Evolutionary conservation across 2,888 invertebrate species (phyloP).

Genomic region (Athalia rosae): DNA sequence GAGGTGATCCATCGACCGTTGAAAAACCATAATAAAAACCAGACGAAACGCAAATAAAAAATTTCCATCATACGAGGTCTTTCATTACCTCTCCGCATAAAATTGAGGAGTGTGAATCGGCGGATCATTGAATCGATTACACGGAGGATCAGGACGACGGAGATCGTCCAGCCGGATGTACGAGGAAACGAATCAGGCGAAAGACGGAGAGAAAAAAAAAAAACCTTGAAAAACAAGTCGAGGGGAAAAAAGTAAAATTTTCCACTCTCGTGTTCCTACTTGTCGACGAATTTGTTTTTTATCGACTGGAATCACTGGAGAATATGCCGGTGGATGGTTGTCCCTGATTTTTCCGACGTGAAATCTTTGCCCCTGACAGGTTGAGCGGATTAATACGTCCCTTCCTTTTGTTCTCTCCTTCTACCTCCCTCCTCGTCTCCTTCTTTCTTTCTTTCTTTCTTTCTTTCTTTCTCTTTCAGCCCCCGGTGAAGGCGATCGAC

Average conservation of each 20-base stretch:
- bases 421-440: conserved; percentile 59
- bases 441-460: conserved; percentile 49
- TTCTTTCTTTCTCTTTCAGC: conserved; percentile 42
- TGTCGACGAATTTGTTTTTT: neutral
- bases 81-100: too few species aligned
- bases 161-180: neutral
- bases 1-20: too few species aligned
- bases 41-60: too few species aligned
- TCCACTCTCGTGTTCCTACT: neutral
- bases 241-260: neutral
- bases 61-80: too few species aligned
- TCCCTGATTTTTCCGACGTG: conserved; percentile 30
- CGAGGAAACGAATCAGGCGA: conserved; percentile 3
- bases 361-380: conserved; percentile 36
- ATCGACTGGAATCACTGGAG: neutral
- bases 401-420: conserved; percentile 44
- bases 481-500: conserved; percentile 15
- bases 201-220: neutral
- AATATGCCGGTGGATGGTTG: neutral
- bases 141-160: too few species aligned
- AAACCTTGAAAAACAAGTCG: neutral
- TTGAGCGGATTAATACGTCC: conserved; percentile 51
- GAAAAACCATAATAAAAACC: too few species aligned
- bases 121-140: too few species aligned
- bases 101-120: too few species aligned